phyloP scores from a whole-genome alignment of 2,797 vertebrate species.

The Argyrosomus regius region DNA sequence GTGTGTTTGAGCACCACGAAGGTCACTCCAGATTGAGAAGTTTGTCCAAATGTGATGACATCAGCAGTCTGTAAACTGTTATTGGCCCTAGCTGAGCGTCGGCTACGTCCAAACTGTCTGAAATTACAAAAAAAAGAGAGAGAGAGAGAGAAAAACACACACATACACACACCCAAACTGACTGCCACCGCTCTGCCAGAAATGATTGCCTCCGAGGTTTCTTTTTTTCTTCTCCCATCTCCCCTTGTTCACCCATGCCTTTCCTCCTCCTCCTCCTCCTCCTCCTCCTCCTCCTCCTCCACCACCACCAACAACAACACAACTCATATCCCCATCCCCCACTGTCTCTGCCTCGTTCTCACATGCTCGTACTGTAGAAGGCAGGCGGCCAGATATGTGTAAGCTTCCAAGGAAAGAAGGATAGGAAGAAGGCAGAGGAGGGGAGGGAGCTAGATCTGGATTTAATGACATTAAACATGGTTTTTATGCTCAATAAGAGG shows the following conservation, averaged over 20 bases:
- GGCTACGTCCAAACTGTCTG: slow-evolving; percentile 58
- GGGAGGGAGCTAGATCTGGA: slow-evolving; percentile 87
- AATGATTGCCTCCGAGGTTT: slow-evolving; percentile 93
- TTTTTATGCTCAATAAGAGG: slow-evolving; percentile 97
- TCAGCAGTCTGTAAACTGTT: slow-evolving; percentile 94
- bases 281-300: slow-evolving; percentile 16
- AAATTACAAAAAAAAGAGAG: slow-evolving; percentile 83
- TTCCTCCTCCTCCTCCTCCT: slow-evolving; percentile 38
- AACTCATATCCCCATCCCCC: slow-evolving; percentile 61
- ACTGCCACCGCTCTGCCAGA: slow-evolving; percentile 88
- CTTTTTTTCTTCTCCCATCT: slow-evolving; percentile 55
- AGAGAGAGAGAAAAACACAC: neutral
- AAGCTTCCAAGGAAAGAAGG: slow-evolving; percentile 41
- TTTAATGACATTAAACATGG: slow-evolving; percentile 98
- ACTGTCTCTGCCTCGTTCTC: slow-evolving; percentile 50
- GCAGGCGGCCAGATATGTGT: slow-evolving; percentile 91
- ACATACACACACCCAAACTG: slow-evolving; percentile 74
- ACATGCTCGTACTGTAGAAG: slow-evolving; percentile 49
- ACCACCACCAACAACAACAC: slow-evolving; percentile 50
- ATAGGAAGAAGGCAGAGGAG: neutral
- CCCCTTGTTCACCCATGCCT: slow-evolving; percentile 65
- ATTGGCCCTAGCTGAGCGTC: slow-evolving; percentile 85
- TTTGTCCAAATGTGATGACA: slow-evolving; percentile 98
- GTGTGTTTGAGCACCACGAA: slow-evolving; percentile 91
- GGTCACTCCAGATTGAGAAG: slow-evolving; percentile 97